Evolutionary conservation across 2,797 vertebrate species (phyloP).

Genomic region (Sebastes nivosus): DNA sequence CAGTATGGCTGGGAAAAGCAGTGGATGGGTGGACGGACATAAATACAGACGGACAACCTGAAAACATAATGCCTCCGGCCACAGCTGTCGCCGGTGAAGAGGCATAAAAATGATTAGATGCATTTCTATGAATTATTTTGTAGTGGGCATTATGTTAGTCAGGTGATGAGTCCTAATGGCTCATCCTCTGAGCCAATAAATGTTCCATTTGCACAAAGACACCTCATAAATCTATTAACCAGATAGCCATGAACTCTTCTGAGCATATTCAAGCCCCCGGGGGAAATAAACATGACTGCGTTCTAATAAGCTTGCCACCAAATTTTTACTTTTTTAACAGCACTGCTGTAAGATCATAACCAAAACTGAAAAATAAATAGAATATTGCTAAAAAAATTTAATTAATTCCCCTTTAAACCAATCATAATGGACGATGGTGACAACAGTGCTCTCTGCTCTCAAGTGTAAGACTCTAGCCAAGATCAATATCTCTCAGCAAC

Average conservation of each 20-base stretch:
- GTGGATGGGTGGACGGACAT: too few species aligned
- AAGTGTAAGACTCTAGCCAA: neutral
- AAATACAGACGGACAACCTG: too few species aligned
- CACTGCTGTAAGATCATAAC: too few species aligned
- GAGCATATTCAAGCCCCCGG: neutral
- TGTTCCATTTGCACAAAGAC: neutral
- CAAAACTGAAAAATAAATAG: too few species aligned
- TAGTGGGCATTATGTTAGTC: too few species aligned
- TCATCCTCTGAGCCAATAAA: neutral
- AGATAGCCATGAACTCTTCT: neutral
- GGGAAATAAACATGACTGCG: neutral
- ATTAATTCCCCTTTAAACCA: neutral
- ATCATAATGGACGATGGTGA: neutral
- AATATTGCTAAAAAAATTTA: neutral
- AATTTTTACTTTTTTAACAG: neutral
- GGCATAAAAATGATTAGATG: neutral
- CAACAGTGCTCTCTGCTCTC: neutral
- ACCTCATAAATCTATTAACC: neutral
- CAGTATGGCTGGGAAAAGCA: too few species aligned
- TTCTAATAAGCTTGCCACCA: neutral
- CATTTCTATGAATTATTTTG: too few species aligned
- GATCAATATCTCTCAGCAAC: constrained; percentile 27
- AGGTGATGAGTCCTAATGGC: neutral
- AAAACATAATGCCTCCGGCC: too few species aligned
- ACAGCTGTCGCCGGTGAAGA: too few species aligned